Conservation (phyloP, 2,797 vertebrate genomes). For the Acridotheres tristis region DNA sequence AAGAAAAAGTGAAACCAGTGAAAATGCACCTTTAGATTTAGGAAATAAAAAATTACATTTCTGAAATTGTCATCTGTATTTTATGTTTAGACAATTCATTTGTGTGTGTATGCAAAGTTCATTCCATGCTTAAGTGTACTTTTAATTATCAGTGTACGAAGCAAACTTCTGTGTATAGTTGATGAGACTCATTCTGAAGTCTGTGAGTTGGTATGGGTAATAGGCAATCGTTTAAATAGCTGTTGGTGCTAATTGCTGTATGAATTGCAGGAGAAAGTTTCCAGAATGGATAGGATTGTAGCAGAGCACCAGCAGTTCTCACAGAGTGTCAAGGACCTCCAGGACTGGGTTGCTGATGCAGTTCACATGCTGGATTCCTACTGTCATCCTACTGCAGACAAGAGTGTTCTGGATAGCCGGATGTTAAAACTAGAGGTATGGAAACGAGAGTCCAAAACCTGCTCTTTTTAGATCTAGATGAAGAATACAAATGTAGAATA, state of each 20-base stretch:
- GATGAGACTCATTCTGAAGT: not conserved
- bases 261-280: constrained; percentile 89
- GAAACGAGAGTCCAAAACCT: not conserved
- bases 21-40: not conserved
- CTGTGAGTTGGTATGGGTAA: fast-evolving
- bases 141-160: not conserved
- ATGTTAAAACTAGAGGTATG: constrained; percentile 94
- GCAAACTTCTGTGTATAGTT: not conserved
- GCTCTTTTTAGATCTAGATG: not conserved
- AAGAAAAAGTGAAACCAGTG: not conserved
- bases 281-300: constrained; percentile 89
- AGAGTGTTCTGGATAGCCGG: constrained; percentile 88
- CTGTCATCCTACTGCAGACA: constrained; percentile 87
- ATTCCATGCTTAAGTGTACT: not conserved
- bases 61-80: not conserved
- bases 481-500: not conserved
- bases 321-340: constrained; percentile 89
- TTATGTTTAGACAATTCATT: not conserved
- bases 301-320: constrained; percentile 93
- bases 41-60: not conserved
- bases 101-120: not conserved
- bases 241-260: not conserved
- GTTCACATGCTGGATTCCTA: constrained; percentile 88
- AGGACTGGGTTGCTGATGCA: constrained; percentile 91
- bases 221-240: not conserved